Evolutionary conservation across 2,888 invertebrate genomes (phyloP), one percentile per base, ranked within the genome.

Genomic region (Clistopyga incitator): DNA sequence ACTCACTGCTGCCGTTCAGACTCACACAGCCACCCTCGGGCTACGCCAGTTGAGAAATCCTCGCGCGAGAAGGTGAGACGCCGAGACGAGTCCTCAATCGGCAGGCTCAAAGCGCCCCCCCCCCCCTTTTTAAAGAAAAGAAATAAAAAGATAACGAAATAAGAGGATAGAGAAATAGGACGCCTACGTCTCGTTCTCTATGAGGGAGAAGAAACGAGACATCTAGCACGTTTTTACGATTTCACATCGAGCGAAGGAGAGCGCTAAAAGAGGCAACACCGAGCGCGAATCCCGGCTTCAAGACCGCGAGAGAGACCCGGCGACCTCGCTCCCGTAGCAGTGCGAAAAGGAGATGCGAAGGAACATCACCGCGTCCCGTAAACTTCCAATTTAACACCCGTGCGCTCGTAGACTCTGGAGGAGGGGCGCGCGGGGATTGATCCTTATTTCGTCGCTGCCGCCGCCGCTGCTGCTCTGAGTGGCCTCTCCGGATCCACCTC

Each of bases 51-150:
- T 68, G 78, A 77, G 67, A 86, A 90, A 87, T 90, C 88, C 88
- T 87, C 85, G 82, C 85, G 82, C 74, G 74, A 75, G 74, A 78
- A 86, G 84, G 85, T 85, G 86, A 87, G 87, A 84, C 38, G 88
- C 84, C 85, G 79, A 71, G 83, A 84, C 84, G 85, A 84, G 78
- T 87, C 83, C 87, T 87, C 88, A 82, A 81, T 86, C 78, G 67
- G 70, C 72, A 42, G 70, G 18, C 70, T 75, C 80, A 52, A 23
- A 68, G 23, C 18, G 52, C 54, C 20, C 71, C 52, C 25, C 67
- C 52, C 52, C 59, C 68, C 79, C 76, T 74, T 77, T 25, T 78
- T 65, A 70, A 85, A 70, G 54, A 61, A 65, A 70, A 76, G 47
- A 61, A 77, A 65, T 54, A 23, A 29, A 50, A 59, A 76, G 65